Evolutionary conservation across 1,140 invertebrate species (phyloP).

Genomic region (Drosophila kurseongensis): DNA sequence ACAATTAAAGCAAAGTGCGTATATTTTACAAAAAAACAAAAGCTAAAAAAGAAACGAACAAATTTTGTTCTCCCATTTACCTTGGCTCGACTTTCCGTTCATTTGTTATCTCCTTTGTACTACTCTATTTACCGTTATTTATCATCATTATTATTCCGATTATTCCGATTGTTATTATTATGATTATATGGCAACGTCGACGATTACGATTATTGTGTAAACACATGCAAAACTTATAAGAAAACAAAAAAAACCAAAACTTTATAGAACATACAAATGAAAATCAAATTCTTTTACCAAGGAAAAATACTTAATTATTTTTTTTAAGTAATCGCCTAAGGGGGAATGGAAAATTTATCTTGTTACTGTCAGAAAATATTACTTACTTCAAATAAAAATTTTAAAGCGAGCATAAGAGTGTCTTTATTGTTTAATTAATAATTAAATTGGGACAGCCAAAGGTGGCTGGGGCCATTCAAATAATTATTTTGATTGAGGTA

Average conservation of each 20-base stretch:
- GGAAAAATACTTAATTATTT: constrained; percentile 31
- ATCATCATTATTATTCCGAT: constrained; percentile 45
- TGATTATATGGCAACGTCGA: constrained; percentile 29
- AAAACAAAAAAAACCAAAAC: constrained; percentile 6
- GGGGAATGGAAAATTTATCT: constrained; percentile 69
- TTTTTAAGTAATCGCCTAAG: constrained; percentile 42
- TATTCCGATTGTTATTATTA: constrained; percentile 47
- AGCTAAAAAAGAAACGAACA: constrained; percentile 22
- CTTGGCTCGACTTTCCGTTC: constrained; percentile 35
- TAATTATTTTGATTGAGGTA: constrained; percentile 20
- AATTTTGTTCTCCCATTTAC: constrained; percentile 36
- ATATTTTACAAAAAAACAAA: constrained; percentile 34
- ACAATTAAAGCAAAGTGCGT: constrained; percentile 33
- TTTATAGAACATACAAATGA: constrained; percentile 42
- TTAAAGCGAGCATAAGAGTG: constrained; percentile 48
- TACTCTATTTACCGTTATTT: constrained; percentile 56
- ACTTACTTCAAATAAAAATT: constrained; percentile 83
- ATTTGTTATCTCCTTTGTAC: constrained; percentile 42
- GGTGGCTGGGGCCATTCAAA: background rate
- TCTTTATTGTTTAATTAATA: background rate
- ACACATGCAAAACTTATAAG: constrained; percentile 26
- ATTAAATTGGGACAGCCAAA: background rate
- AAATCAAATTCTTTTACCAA: constrained; percentile 61
- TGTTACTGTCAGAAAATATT: constrained; percentile 81
- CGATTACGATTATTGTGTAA: constrained; percentile 25